Evolutionary conservation across 2,113 vertebrate species (phyloP), one percentile per base, ranked within the genome.

Genomic region (Maccullochella peelii): DNA sequence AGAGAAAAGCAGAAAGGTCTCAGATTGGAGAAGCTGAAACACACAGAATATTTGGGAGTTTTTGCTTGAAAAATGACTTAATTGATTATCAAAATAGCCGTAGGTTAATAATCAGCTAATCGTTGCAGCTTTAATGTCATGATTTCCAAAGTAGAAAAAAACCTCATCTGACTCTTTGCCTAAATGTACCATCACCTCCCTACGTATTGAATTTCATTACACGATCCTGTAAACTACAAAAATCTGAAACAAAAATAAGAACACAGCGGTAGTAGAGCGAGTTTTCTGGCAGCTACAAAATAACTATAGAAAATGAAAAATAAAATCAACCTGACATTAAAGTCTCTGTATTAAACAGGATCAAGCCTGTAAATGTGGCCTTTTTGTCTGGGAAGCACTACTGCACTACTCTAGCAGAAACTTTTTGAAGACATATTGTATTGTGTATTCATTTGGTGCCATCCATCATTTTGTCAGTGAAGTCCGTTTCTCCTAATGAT

Each of bases 381-480:
- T 54, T 73, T 65, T 42, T 30, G n/a, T 62, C 36, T 3, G 5
- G 33, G 1, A 49, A 25, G 14, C 42, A 52, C 61, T 52, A 2
- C 38, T 47, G 63, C 50, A 58, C 40, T 33, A 50, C 42, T 44
- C 47, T 14, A 15, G n/a, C 54, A 66, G 58, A 57, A 6, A 33
- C 49, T 52, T 30, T 54, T 38, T 25, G 33, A 49, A 63, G 25
- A 36, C 36, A 20, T 55, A n/a, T 59, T 30, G 16, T 57, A 79
- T 73, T 57, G 27, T 27, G 65, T 33, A 57, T 65, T 61, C 18
- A 66, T 68, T 55, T 36, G 52, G 38, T 55, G 68, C 10, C 27
- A 77, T 84, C 42, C 68, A 80, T 83, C 73, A 66, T 65, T 66
- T 55, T 62, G 71, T 63, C 81, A 61, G 38, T 38, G 40, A 42